These are phyloP conservation scores for Ectemnius continuus DNA, from an alignment of 2,888 invertebrate genomes.

Conservation along the genomic window DNA sequence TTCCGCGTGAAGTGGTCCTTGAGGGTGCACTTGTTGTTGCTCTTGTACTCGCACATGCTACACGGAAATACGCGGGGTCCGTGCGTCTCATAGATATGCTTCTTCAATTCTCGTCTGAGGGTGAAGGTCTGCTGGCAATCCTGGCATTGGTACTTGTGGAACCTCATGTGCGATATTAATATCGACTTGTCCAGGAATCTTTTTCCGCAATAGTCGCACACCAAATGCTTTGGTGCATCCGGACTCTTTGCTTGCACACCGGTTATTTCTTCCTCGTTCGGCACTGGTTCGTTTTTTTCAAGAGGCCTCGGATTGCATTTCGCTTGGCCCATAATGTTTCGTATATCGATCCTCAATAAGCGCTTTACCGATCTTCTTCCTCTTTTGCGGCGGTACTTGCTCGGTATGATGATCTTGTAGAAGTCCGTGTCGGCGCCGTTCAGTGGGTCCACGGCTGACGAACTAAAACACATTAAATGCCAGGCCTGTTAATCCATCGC, in stretches of 20 bases:
- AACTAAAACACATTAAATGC: conserved; percentile 51
- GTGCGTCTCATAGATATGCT: conserved; percentile 34
- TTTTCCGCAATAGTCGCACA: conserved; percentile 40
- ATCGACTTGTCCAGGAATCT: conserved; percentile 24
- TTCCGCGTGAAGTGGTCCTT: conserved; percentile 45
- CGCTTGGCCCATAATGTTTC: not conserved
- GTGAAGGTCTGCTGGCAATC: conserved; percentile 43
- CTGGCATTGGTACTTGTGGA: conserved; percentile 42
- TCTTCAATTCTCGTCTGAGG: conserved; percentile 50
- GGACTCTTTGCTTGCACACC: not conserved
- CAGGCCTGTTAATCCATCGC: conserved; percentile 24
- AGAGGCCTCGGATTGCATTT: not conserved
- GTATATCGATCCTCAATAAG: not conserved
- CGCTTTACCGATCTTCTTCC: not conserved
- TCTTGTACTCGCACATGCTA: conserved; percentile 49
- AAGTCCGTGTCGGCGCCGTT: conserved; percentile 13
- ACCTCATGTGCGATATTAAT: conserved; percentile 35
- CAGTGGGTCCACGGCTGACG: conserved; percentile 32
- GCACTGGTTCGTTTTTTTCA: too few species aligned
- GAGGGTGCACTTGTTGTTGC: conserved; percentile 45
- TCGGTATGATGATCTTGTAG: conserved; percentile 9
- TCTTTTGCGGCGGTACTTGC: not conserved
- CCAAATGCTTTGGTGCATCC: not conserved
- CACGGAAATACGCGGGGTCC: conserved; percentile 46
- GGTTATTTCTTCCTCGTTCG: not conserved